Conservation (phyloP, 1,140 invertebrate species). For the Cyrtorhinus lividipennis region DNA sequence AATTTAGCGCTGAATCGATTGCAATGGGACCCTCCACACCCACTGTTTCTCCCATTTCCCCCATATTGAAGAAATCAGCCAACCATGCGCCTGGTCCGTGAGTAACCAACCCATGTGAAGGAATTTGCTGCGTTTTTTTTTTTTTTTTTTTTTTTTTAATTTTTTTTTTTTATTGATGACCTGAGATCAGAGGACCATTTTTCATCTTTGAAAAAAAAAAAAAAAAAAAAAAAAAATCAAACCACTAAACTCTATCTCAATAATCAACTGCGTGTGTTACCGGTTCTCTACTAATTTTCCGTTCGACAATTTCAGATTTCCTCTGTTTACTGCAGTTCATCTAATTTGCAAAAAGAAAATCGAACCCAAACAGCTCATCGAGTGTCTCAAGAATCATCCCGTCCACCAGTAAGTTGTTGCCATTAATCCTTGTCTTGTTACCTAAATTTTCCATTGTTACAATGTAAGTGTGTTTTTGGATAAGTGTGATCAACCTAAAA, state of each 20-base stretch:
- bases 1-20: no score
- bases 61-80: no score
- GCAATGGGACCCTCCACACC: no score
- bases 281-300: constrained; percentile 13
- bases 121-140: no score
- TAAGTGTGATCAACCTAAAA: no score
- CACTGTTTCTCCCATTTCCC: no score
- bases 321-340: constrained; percentile 87
- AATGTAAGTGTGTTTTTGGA: no score
- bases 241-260: neutral
- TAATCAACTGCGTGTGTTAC: neutral
- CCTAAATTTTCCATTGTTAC: neutral
- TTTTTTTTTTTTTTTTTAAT: no score
- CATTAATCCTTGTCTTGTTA: neutral
- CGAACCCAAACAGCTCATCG: constrained; percentile 64
- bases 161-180: no score
- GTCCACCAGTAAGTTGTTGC: constrained; percentile 81
- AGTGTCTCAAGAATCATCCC: constrained; percentile 87
- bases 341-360: constrained; percentile 77
- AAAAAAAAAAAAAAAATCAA: neutral
- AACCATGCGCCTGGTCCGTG: no score
- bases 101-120: no score
- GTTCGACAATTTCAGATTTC: constrained; percentile 65
- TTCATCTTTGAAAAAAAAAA: neutral
- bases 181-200: neutral